Evolutionary conservation across 2,113 vertebrate genomes (phyloP).

Genomic region (Siniperca knerii): DNA sequence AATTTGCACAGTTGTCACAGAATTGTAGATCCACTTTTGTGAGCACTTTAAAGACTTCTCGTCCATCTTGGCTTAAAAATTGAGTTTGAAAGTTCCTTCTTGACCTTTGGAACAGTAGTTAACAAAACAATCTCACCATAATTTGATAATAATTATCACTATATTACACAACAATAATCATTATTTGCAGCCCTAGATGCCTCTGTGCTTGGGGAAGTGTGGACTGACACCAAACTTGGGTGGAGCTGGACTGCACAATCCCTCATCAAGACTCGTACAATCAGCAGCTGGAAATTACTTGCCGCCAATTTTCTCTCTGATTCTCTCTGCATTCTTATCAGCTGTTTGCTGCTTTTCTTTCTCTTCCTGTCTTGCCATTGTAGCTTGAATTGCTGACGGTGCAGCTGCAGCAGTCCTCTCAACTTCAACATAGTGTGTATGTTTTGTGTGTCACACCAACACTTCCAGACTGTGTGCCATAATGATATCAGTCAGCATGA

Average conservation of each 20-base stretch:
- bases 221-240: not conserved
- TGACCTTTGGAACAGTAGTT: not conserved
- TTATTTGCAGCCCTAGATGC: not conserved
- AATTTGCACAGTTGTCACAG: not conserved
- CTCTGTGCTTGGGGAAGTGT: not conserved
- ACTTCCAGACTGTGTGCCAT: slow-evolving; percentile 11
- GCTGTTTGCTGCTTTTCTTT: slow-evolving; percentile 20
- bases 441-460: slow-evolving; percentile 27
- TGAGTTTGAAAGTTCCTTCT: not conserved
- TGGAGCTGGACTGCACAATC: not conserved
- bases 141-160: not conserved
- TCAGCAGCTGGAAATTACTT: slow-evolving; percentile 26
- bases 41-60: not conserved
- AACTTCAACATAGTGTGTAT: not conserved
- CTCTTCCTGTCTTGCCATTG: slow-evolving; percentile 46
- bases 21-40: not conserved
- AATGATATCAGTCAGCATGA: slow-evolving; percentile 52
- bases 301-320: not conserved
- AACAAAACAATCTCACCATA: too few species aligned
- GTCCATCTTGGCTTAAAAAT: not conserved
- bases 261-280: not conserved
- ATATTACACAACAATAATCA: not conserved
- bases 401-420: slow-evolving; percentile 16
- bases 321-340: slow-evolving; percentile 27
- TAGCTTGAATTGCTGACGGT: slow-evolving; percentile 48